Conservation (phyloP, 2,113 vertebrate genomes). For the Campylomormyrus numenius region DNA sequence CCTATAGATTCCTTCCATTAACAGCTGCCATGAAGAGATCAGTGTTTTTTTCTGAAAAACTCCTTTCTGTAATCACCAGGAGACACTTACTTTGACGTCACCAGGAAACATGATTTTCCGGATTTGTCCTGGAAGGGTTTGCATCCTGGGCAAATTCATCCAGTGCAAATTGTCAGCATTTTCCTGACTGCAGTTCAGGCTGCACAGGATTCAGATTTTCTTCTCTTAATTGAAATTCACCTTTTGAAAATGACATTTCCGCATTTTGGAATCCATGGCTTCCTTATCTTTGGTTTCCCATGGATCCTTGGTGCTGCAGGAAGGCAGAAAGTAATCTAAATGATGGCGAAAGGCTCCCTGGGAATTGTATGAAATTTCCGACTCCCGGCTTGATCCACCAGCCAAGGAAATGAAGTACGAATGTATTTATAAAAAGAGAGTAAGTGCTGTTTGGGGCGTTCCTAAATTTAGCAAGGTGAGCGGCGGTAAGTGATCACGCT, state of each 20-base stretch:
- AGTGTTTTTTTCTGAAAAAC: neutral
- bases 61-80: neutral
- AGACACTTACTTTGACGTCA: neutral
- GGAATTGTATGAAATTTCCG: slow-evolving; percentile 3
- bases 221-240: slow-evolving; percentile 7
- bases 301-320: neutral
- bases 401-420: neutral
- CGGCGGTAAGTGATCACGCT: neutral
- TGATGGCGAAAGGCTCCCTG: slow-evolving; percentile 1
- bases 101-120: neutral
- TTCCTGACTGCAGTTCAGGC: neutral
- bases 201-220: neutral
- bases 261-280: neutral
- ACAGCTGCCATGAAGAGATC: neutral
- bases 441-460: neutral
- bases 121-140: neutral
- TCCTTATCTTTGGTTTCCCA: neutral
- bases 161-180: slow-evolving; percentile 1
- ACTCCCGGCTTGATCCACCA: neutral
- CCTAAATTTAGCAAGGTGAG: slow-evolving; percentile 4
- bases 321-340: slow-evolving; percentile 1
- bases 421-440: neutral
- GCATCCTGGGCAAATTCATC: neutral
- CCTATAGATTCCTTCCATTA: neutral
- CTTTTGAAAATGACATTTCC: slow-evolving; percentile 1